Evolutionary conservation across 2,888 invertebrate species (phyloP), one percentile per base, ranked within the genome.

Genomic region (Sclerodermus sp.): DNA sequence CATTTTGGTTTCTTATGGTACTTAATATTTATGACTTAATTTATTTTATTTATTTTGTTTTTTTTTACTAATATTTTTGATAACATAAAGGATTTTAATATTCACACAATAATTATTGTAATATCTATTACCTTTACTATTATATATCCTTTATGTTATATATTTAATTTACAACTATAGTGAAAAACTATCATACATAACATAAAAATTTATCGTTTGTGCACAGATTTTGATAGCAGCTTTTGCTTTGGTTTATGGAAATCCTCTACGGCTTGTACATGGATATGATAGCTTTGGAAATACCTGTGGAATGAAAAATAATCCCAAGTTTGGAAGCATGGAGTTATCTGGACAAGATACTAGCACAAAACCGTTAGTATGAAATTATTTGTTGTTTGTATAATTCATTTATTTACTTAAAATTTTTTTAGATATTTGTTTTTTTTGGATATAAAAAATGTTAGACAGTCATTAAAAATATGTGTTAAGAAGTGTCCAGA

Each of bases 201-300:
- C 48, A 37, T 42, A 53, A 36, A 9, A 15, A 40, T 48, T 37
- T 37, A 36, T 49, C 38, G 41, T 32, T 37, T 52, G 8, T 29
- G 37, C 79, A 31, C 77, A 91, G 92, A 87, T 92, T 67, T 83
- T 90, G 60, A 86, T 93, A 61, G 91, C 91, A 29, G 89, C 88
- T 10, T 93, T 94, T 80, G 90, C 94, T 9, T 87, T 92, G 73
- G 90, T 92, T 1, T 92, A 91, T 75, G 94, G 93, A 14, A 91
- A 91, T 79, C 93, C 94, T 0, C 79, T 88, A 67, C 83, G 93
- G 57, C 84, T 95, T 37, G 87, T 93, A 55, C 92, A 93, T 82
- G 95, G 95, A 14, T 93, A 91, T 78, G 95, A 96, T 77, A 93
- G 93, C 48, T 96, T 93, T 81, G 95, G 95, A 8, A 96, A 96